Conservation (phyloP, 2,797 vertebrate genomes). For the Lepilemur ruficaudatus region DNA sequence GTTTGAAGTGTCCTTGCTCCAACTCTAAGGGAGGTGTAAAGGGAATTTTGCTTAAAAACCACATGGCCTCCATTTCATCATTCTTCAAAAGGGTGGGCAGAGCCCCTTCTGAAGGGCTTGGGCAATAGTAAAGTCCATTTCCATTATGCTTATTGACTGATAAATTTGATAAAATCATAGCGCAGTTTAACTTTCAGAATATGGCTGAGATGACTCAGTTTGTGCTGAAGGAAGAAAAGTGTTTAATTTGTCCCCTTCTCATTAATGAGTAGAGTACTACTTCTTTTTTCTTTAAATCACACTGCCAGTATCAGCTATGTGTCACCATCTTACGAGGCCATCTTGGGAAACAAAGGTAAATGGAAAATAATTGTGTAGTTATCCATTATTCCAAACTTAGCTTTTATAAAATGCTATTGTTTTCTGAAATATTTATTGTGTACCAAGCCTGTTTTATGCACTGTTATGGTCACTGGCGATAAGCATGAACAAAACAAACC, state of each 20-base stretch:
- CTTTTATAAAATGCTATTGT: neutral
- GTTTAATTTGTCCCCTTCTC: neutral
- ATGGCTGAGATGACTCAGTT: neutral
- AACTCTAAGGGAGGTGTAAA: neutral
- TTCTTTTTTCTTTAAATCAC: neutral
- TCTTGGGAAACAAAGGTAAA: neutral
- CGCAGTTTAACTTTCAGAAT: neutral
- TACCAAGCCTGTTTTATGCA: neutral
- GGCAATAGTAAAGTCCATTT: neutral
- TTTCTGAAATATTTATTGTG: neutral
- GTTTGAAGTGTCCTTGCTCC: neutral
- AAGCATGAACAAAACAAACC: neutral
- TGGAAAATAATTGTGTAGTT: neutral
- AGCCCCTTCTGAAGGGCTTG: neutral
- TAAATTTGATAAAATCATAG: neutral
- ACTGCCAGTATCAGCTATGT: neutral
- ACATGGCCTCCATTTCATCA: neutral
- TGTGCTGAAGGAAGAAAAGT: neutral
- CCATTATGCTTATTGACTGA: neutral
- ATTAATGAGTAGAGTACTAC: neutral
- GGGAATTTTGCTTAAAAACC: neutral
- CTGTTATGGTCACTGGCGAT: neutral
- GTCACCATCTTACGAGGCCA: neutral
- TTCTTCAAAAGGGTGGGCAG: neutral
- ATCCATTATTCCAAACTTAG: neutral